Base-by-base conservation (phyloP, 2,113 vertebrate genomes). In the Odocoileus hemionus region DNA sequence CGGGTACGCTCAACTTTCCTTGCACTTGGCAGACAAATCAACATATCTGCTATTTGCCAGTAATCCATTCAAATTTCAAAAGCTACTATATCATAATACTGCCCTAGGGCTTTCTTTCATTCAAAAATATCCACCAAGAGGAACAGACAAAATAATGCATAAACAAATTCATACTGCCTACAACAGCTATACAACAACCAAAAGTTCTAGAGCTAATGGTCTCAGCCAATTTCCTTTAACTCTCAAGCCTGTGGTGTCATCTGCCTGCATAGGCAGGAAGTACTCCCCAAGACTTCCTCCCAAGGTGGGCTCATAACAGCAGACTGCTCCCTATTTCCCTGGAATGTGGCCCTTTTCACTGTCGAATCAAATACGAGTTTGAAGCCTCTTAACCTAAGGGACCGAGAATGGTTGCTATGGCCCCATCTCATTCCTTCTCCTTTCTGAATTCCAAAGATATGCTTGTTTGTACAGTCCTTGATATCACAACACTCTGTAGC, bases 71-170 rank as follows among this genome's bases (percentile, higher is more conserved):
- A 60, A 92, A 95, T 39, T 86, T 47, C n/a, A 16, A 76, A 76
- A 70, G 23, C 54, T 45, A 79, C 55, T 45, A 54, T 26, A 70
- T 61, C 15, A 92, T 84, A 95, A 96, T 84, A 23, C 25, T 30
- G 33, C 45, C 30, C 28, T 79, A 52, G 19, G 13, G 28, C 52
- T 97, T 87, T 43, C 16, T 74, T 54, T 36, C 19, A 79, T 97
- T 93, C n/a, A 86, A 83, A 97, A 94, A 78, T 36, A 93, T 36
- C 36, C 30, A 91, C 6, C 86, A 55, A 91, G 57, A 95, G 45
- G 14, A 87, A 84, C 26, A 85, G 12, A 60, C 28, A 9, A 97
- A 92, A 92, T 54, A 33, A 90, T n/a, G 1, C 85, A 5, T 7
- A 92, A 88, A 88, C 30, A 47, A 17, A 85, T 89, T 74, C 23